Evolutionary conservation across 2,797 vertebrate species (phyloP).

Genomic region (Oreochromis grahami): DNA sequence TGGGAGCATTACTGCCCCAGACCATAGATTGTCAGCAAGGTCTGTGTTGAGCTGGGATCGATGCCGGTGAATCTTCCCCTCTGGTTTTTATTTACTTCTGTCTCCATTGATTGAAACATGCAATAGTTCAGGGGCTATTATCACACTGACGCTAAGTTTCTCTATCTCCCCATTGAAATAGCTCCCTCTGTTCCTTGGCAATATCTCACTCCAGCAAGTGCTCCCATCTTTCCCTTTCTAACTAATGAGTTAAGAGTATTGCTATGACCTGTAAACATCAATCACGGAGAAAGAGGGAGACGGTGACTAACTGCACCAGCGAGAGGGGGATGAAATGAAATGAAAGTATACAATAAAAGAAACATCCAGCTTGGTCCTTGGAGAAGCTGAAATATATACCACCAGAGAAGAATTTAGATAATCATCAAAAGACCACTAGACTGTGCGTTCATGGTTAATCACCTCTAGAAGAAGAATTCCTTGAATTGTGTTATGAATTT

Average conservation of each 20-base stretch:
- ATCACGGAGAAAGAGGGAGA: constrained; percentile 65
- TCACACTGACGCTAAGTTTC: constrained; percentile 85
- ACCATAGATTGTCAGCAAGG: constrained; percentile 85
- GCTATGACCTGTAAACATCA: constrained; percentile 79
- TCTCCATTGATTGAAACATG: constrained; percentile 88
- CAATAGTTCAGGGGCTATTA: constrained; percentile 84
- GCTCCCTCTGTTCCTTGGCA: constrained; percentile 73
- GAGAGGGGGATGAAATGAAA: constrained; percentile 63
- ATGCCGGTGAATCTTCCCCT: constrained; percentile 87
- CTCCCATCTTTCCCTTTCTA: constrained; percentile 76
- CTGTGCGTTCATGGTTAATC: constrained; percentile 9
- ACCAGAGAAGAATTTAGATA: constrained; percentile 22
- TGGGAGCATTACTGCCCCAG: constrained; percentile 88
- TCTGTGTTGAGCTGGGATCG: constrained; percentile 88
- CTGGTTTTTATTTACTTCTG: constrained; percentile 85
- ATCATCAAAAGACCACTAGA: constrained; percentile 22
- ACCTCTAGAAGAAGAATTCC: not conserved
- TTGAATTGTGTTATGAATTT: constrained; percentile 25
- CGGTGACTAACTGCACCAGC: constrained; percentile 69
- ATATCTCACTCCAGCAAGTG: constrained; percentile 76
- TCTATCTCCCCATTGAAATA: constrained; percentile 74
- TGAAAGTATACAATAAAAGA: constrained; percentile 71
- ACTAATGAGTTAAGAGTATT: constrained; percentile 82
- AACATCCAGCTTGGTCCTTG: constrained; percentile 41
- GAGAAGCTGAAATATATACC: constrained; percentile 30